Evolutionary conservation across 2,797 vertebrate species (phyloP).

Genomic region (Coccyzus lansbergi): DNA sequence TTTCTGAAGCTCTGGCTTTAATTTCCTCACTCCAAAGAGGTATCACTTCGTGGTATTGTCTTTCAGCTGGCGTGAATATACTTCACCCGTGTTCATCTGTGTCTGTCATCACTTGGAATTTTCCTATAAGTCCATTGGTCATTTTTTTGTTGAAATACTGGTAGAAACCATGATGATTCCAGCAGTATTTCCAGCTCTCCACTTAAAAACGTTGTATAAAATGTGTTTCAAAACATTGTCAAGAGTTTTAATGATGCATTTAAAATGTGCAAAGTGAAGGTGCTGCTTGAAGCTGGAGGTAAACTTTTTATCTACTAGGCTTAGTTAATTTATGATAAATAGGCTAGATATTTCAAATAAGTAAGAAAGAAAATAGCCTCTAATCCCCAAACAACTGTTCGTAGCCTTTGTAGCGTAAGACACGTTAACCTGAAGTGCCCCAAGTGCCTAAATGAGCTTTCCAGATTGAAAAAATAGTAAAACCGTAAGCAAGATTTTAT

Average conservation of each 20-base stretch:
- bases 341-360: not conserved
- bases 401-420: not conserved
- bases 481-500: not conserved
- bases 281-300: not conserved
- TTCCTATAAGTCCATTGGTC: not conserved
- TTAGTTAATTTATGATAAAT: not conserved
- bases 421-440: not conserved
- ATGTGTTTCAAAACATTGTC: not conserved
- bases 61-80: not conserved
- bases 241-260: not conserved
- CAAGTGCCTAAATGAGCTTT: not conserved
- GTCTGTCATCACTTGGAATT: not conserved
- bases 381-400: not conserved
- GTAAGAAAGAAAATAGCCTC: not conserved
- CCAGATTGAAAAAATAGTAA: not conserved
- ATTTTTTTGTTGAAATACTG: not conserved
- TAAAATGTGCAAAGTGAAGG: not conserved
- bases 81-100: not conserved
- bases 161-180: not conserved
- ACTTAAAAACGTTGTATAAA: not conserved
- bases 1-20: not conserved
- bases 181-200: not conserved
- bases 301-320: not conserved
- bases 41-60: not conserved
- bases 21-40: not conserved